Conservation (phyloP, 2,113 vertebrate species). For the Marcusenius ussheri region DNA sequence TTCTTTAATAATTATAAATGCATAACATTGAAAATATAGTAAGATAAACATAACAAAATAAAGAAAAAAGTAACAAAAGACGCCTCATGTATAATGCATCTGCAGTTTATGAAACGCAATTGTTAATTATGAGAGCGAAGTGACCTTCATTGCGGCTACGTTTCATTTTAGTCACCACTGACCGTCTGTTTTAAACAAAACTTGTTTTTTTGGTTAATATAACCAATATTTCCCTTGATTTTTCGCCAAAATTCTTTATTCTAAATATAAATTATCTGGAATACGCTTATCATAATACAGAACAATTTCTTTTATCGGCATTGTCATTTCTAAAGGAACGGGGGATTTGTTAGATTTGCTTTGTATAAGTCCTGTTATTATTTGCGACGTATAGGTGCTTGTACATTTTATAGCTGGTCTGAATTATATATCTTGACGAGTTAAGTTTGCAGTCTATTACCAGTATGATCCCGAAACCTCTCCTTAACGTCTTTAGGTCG, state of each 20-base stretch:
- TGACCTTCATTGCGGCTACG: background rate
- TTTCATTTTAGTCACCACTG: background rate
- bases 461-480: constrained; percentile 30
- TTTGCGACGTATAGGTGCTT: background rate
- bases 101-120: background rate
- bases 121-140: background rate
- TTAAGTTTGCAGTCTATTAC: background rate
- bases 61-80: background rate
- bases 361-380: background rate
- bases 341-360: background rate
- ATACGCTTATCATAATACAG: constrained; percentile 7
- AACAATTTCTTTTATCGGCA: background rate
- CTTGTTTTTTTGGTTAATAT: background rate
- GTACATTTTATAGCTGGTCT: background rate
- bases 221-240: constrained; percentile 13
- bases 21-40: background rate
- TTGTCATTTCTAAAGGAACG: background rate
- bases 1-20: background rate
- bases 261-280: background rate
- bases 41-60: background rate
- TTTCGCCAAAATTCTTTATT: constrained; percentile 14
- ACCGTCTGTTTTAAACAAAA: constrained; percentile 22
- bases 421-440: background rate
- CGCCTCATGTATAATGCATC: background rate
- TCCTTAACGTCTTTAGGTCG: constrained; percentile 50